phyloP scores from a whole-genome alignment of 2,113 vertebrate genomes.

The Nyctibius bracteatus region DNA sequence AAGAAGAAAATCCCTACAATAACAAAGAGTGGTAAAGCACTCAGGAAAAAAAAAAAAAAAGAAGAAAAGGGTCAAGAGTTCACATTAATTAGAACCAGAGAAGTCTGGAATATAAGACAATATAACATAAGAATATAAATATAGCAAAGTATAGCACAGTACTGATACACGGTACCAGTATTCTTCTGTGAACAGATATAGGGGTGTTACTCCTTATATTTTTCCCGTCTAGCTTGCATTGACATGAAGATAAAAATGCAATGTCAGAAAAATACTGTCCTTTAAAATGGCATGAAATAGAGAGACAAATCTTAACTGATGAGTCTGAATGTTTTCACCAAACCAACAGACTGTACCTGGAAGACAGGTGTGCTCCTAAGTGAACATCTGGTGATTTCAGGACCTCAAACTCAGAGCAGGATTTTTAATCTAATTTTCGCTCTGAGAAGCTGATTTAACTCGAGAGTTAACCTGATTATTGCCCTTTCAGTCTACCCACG shows the following conservation, averaged over 20 bases:
- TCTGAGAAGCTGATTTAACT: not conserved
- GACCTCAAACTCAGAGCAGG: not conserved
- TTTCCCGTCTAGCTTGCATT: not conserved
- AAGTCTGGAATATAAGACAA: not conserved
- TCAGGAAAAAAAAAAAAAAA: not conserved
- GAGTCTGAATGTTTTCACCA: not conserved
- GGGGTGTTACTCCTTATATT: not conserved
- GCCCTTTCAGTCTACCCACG: not conserved
- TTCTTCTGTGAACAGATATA: not conserved
- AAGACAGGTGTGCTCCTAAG: not conserved
- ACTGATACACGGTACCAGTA: not conserved
- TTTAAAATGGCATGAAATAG: not conserved
- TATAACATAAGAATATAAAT: not conserved
- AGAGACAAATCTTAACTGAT: not conserved
- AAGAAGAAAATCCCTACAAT: not conserved
- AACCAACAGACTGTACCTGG: not conserved
- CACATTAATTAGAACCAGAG: not conserved
- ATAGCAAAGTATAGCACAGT: not conserved
- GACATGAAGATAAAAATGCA: not conserved
- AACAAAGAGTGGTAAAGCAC: not conserved
- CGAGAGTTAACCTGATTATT: not conserved
- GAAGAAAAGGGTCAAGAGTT: not conserved
- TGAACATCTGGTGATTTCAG: not conserved
- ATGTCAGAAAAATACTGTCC: not conserved
- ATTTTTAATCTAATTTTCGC: not conserved